Conservation (phyloP, 2,797 vertebrate species). For the Alfaro cultratus region DNA sequence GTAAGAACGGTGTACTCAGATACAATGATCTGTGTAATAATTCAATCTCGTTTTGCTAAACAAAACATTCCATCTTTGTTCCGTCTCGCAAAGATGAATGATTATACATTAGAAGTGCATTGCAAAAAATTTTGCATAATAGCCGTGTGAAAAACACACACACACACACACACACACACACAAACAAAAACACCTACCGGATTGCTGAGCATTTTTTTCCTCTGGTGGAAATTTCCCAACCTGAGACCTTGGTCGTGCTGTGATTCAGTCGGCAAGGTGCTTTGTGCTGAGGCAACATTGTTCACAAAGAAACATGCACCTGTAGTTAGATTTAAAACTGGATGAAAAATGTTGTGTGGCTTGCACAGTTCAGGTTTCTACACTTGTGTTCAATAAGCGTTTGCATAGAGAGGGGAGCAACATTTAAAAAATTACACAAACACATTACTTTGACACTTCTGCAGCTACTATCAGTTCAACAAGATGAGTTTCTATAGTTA, state of each 20-base stretch:
- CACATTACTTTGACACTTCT: not conserved
- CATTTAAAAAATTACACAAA: not conserved
- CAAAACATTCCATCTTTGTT: not conserved
- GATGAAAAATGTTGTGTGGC: not conserved
- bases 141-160: not conserved
- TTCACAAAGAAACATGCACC: not conserved
- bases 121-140: not conserved
- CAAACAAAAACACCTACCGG: not conserved
- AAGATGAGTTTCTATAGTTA: not conserved
- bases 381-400: not conserved
- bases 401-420: not conserved
- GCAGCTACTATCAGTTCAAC: not conserved
- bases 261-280: conserved; percentile 14
- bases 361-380: not conserved
- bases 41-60: not conserved
- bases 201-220: conserved; percentile 2
- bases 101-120: not conserved
- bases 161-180: too few species aligned
- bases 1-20: not conserved
- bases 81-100: not conserved
- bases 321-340: not conserved
- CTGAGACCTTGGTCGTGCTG: not conserved
- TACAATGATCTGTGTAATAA: not conserved
- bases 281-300: not conserved
- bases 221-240: conserved; percentile 23